phyloP scores from a whole-genome alignment of 2,888 invertebrate genomes.

The Ectropis crepuscularia region DNA sequence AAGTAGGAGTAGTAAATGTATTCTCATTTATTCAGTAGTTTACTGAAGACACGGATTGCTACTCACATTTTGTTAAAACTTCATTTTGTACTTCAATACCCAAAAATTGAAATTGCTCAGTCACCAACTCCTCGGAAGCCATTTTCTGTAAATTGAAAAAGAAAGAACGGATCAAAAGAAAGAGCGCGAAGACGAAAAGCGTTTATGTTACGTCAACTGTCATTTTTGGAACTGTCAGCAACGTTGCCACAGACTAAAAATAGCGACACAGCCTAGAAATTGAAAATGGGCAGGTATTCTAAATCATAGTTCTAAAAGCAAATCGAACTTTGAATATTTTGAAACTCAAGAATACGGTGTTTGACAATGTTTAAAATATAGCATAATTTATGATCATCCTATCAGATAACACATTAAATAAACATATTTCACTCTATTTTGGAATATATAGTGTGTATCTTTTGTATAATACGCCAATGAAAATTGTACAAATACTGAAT shows the following conservation, averaged over 20 bases:
- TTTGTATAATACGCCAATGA: too few species aligned
- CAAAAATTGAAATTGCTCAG: constrained; percentile 86
- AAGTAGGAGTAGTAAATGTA: neutral
- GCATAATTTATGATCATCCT: too few species aligned
- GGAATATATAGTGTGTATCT: too few species aligned
- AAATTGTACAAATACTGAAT: too few species aligned
- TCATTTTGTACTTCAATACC: constrained; percentile 83
- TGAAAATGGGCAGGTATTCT: too few species aligned
- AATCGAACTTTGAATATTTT: too few species aligned
- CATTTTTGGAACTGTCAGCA: constrained; percentile 2
- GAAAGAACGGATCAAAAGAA: constrained; percentile 45
- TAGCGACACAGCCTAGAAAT: too few species aligned
- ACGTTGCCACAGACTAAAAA: constrained; percentile 4
- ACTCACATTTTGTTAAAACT: constrained; percentile 85
- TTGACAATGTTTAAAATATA: too few species aligned
- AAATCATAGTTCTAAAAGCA: too few species aligned
- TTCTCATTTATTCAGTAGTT: neutral
- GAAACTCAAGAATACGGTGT: too few species aligned
- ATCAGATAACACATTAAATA: too few species aligned
- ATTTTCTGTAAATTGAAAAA: constrained; percentile 68
- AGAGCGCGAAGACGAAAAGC: constrained; percentile 28
- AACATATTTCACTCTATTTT: too few species aligned
- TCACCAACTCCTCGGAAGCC: constrained; percentile 84
- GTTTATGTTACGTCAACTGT: constrained; percentile 4
- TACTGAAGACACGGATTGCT: constrained; percentile 31